Percentiles rank a stretch among this genome's conserved stretches.
These are phyloP conservation scores for Oxygymnocypris stewartii DNA, from an alignment of 2,113 vertebrate genomes.

Conservation along the genomic window DNA sequence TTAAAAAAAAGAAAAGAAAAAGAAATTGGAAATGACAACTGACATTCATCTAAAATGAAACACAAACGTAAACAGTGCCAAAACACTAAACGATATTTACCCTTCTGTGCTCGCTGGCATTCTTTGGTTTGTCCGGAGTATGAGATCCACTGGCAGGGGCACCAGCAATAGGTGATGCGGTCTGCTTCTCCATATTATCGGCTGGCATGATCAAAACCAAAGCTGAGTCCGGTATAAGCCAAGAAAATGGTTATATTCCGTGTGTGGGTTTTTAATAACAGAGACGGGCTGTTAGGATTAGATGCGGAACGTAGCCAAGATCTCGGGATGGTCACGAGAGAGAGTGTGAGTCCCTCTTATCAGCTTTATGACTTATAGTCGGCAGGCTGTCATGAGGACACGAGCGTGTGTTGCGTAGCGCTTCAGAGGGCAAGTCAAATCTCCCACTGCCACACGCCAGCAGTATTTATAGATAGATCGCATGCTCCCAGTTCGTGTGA, in stretches of 20 bases:
- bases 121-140: constrained; percentile 85
- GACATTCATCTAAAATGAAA: neutral
- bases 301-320: constrained; percentile 31
- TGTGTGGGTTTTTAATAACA: constrained; percentile 28
- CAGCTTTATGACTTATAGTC: constrained; percentile 62
- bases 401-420: constrained; percentile 50
- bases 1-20: no score
- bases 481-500: constrained; percentile 90
- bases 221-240: constrained; percentile 24
- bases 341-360: constrained; percentile 58
- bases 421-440: constrained; percentile 57
- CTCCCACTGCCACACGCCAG: constrained; percentile 73
- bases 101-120: constrained; percentile 88
- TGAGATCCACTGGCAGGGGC: constrained; percentile 81
- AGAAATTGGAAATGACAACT: neutral
- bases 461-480: constrained; percentile 78
- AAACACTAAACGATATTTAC: constrained; percentile 65
- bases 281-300: constrained; percentile 11
- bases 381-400: constrained; percentile 64
- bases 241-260: constrained; percentile 67
- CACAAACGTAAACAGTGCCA: neutral
- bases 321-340: constrained; percentile 45
- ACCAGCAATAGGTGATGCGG: constrained; percentile 83
- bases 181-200: constrained; percentile 84
- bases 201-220: constrained; percentile 79